These are phyloP conservation scores for Emydoidea blandingii DNA, from an alignment of 2,797 vertebrate genomes.

Conservation along the genomic window DNA sequence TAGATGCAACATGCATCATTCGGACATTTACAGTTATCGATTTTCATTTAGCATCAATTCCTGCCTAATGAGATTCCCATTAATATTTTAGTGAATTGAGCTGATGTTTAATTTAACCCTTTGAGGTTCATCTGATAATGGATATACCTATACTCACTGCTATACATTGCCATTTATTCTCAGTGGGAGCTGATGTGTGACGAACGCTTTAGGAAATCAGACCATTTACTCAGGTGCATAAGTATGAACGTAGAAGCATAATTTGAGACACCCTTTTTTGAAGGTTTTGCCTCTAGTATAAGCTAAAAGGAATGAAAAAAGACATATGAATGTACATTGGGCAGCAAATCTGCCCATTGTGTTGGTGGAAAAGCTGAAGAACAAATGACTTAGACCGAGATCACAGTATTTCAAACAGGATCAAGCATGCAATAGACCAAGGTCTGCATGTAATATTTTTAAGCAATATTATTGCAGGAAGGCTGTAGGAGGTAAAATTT, in stretches of 20 bases:
- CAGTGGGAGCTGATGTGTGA: not conserved
- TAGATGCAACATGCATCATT: not conserved
- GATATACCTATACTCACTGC: not conserved
- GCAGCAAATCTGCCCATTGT: not conserved
- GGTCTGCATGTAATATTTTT: not conserved
- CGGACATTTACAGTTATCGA: not conserved
- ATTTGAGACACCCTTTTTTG: not conserved
- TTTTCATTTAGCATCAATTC: not conserved
- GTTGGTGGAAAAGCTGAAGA: not conserved
- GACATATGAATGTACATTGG: not conserved
- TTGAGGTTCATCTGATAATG: not conserved
- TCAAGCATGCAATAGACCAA: not conserved
- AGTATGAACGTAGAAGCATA: not conserved
- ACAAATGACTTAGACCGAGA: not conserved
- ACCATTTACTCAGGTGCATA: not conserved
- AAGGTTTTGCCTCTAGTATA: not conserved
- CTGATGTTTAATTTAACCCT: constrained; percentile 12
- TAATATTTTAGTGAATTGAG: not conserved
- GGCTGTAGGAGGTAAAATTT: not conserved
- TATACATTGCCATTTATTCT: not conserved
- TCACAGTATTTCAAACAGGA: not conserved
- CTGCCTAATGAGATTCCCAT: not conserved
- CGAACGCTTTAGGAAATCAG: not conserved
- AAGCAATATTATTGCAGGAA: not conserved
- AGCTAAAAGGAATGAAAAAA: not conserved